Conservation (phyloP, 2,113 vertebrate species). For the Plecturocebus donacophilus region DNA sequence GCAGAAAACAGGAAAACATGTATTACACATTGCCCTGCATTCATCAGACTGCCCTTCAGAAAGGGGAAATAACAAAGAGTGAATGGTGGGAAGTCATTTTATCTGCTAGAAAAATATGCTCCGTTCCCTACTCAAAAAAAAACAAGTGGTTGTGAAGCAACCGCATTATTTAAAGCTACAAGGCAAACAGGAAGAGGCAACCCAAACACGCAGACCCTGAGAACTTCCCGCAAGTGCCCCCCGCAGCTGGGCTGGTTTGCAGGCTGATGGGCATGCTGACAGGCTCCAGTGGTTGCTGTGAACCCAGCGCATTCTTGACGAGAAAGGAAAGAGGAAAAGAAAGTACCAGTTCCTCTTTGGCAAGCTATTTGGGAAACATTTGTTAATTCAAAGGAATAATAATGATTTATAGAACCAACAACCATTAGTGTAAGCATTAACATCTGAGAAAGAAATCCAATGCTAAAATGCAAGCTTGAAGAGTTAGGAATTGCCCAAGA, state of each 20-base stretch:
- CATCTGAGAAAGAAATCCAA: neutral
- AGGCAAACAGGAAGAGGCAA: slow-evolving; percentile 88
- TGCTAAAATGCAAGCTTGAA: neutral
- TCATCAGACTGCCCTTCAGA: slow-evolving; percentile 83
- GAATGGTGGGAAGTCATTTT: slow-evolving; percentile 88
- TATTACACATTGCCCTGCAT: slow-evolving; percentile 83
- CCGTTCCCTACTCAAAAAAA: slow-evolving; percentile 83
- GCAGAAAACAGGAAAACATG: slow-evolving; percentile 89
- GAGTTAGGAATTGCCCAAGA: neutral
- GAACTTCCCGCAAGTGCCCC: slow-evolving; percentile 84
- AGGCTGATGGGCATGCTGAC: slow-evolving; percentile 62
- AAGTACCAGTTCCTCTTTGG: slow-evolving; percentile 68
- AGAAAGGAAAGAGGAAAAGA: slow-evolving; percentile 70
- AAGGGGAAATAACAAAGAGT: slow-evolving; percentile 88
- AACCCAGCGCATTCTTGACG: slow-evolving; percentile 20
- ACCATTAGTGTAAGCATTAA: neutral
- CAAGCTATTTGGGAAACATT: slow-evolving; percentile 34
- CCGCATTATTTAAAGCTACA: slow-evolving; percentile 86
- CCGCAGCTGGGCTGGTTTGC: slow-evolving; percentile 56
- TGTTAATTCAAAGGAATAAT: slow-evolving; percentile 56
- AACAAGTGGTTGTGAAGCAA: slow-evolving; percentile 87
- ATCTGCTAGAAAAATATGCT: slow-evolving; percentile 88
- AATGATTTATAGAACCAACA: slow-evolving; percentile 27
- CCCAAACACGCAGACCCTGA: slow-evolving; percentile 85
- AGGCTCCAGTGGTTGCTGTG: slow-evolving; percentile 33